Base-by-base conservation (phyloP, 2,797 vertebrate genomes). In the Carduelis carduelis region DNA sequence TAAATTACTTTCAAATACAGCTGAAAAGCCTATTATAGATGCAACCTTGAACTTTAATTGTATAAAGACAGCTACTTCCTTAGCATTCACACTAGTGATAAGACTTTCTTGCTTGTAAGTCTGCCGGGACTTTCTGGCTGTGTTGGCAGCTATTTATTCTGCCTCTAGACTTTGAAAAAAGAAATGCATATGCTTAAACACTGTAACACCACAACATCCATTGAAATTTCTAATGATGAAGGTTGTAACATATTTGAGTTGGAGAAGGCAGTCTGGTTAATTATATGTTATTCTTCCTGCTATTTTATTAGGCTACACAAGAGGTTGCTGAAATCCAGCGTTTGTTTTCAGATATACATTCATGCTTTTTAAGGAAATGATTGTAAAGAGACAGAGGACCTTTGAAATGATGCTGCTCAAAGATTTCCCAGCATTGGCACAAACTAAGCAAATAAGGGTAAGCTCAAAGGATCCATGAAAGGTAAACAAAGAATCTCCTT, bases 41-140 rank as follows among this genome's bases (percentile, higher is more conserved):
- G 75, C 94, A 96, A 93, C 95, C 94, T 97, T 96, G 95, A 97
- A 92, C 96, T 96, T 95, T 65, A 81, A 86, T 96, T 95, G 56
- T 71, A 89, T 74, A 78, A 75, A 95, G 69, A n/a, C 78, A 90
- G 84, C 83, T 95, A 78, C 66, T 88, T 97, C 71, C 84, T 94
- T 94, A 91, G 70, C 32, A 82, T 83, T 91, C 61, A 87, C 32
- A 35, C 20, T 85, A 86, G 34, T 61, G 66, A 57, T 49, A 86
- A 87, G 63, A 88, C 71, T 65, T 95, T 65, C 83, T 69, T 70
- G 34, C 71, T 80, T 83, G 27, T 87, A 56, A 56, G 14, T 90
- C 78, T 94, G 28, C 75, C 20, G 75, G 75, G 81, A 82, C 47
- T 94, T 56, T 74, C 39, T 76, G 89, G 41, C 26, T 95, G 26